phyloP scores from a whole-genome alignment of 2,888 invertebrate species.

The Griposia aprilina region DNA sequence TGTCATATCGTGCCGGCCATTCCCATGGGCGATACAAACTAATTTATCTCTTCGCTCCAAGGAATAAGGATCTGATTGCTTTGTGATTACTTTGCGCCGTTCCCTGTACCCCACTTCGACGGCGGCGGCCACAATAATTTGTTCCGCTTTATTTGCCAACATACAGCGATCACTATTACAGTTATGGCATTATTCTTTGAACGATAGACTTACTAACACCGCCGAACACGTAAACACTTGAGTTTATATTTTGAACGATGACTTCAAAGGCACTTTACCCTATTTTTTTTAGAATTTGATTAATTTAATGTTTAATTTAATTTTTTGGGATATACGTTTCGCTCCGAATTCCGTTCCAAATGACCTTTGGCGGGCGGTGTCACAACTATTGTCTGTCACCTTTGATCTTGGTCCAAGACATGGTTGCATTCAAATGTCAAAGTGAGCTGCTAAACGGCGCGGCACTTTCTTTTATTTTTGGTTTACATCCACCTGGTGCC shows the following conservation, averaged over 20 bases:
- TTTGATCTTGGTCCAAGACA: slow-evolving; percentile 63
- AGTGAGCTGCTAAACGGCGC: slow-evolving; percentile 56
- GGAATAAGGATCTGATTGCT: slow-evolving; percentile 71
- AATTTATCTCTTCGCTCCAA: slow-evolving; percentile 65
- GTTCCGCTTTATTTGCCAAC: slow-evolving; percentile 81
- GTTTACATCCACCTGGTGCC: slow-evolving; percentile 70
- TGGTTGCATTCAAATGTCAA: slow-evolving; percentile 42
- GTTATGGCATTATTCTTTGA: slow-evolving; percentile 66
- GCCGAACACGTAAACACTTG: slow-evolving; percentile 40
- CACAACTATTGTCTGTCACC: slow-evolving; percentile 48
- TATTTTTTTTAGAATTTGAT: no score
- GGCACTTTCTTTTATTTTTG: slow-evolving; percentile 62
- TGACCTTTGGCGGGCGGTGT: slow-evolving; percentile 36
- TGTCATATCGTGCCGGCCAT: slow-evolving; percentile 67
- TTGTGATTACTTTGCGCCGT: slow-evolving; percentile 69
- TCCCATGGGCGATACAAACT: slow-evolving; percentile 74
- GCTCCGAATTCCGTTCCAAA: slow-evolving; percentile 4
- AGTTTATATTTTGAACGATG: slow-evolving; percentile 31
- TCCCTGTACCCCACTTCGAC: slow-evolving; percentile 64
- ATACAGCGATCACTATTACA: slow-evolving; percentile 69
- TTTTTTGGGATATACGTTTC: background rate
- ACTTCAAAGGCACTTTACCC: slow-evolving; percentile 13
- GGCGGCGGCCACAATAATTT: slow-evolving; percentile 75
- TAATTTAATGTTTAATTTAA: background rate
- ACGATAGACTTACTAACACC: slow-evolving; percentile 51